phyloP scores from a whole-genome alignment of 2,113 vertebrate genomes.

The Pangasianodon gigas region DNA sequence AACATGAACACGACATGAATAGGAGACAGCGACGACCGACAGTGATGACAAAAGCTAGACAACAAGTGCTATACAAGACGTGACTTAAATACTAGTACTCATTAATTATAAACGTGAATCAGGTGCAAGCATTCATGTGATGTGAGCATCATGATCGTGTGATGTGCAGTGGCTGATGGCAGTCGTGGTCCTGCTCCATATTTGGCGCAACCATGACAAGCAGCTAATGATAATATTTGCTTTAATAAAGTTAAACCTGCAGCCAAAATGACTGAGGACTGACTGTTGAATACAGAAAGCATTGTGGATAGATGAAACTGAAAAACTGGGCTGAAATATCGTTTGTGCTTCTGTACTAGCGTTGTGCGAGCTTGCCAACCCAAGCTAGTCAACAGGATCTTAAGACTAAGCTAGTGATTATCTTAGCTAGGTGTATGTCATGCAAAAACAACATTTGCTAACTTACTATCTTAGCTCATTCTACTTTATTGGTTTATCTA shows the following conservation, averaged over 20 bases:
- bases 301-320: neutral
- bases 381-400: neutral
- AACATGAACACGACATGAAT: neutral
- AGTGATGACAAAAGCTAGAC: neutral
- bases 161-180: neutral
- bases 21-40: neutral
- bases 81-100: neutral
- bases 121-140: neutral
- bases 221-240: neutral
- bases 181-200: neutral
- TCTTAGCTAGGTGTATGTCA: neutral
- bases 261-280: neutral
- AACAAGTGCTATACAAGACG: neutral
- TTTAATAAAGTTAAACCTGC: neutral
- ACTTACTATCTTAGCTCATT: neutral
- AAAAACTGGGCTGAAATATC: neutral
- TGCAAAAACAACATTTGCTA: neutral
- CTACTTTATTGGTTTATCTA: neutral
- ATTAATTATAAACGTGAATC: neutral
- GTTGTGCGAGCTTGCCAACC: neutral
- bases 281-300: neutral
- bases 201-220: neutral
- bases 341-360: neutral
- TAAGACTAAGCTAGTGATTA: neutral
- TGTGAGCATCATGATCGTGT: neutral